A percentile compares a stretch with the other conserved stretches of the same genome.
Evolutionary conservation across 2,113 vertebrate genomes (phyloP).

Genomic region (Monopterus albus): DNA sequence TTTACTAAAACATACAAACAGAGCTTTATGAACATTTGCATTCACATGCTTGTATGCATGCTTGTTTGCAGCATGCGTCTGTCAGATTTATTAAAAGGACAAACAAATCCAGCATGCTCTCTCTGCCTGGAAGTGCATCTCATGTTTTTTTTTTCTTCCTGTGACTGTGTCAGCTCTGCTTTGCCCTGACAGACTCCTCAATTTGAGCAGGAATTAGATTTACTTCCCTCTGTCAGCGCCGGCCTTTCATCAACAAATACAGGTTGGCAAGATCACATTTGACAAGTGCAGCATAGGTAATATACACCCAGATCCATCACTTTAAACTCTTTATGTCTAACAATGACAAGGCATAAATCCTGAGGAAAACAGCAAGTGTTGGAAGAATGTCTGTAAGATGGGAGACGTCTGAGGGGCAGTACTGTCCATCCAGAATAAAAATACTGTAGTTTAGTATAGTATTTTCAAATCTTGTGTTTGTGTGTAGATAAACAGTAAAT

Average conservation of each 20-base stretch:
- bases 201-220: conserved; percentile 69
- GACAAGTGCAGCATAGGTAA: conserved; percentile 63
- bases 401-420: not conserved
- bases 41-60: conserved; percentile 2
- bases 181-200: conserved; percentile 64
- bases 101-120: conserved; percentile 14
- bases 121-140: conserved; percentile 39
- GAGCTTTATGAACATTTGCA: too few species aligned
- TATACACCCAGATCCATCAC: conserved; percentile 48
- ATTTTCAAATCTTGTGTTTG: not conserved
- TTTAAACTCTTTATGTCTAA: conserved; percentile 42
- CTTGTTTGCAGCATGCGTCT: conserved; percentile 12
- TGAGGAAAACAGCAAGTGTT: conserved; percentile 22
- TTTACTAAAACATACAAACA: not conserved
- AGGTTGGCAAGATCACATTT: conserved; percentile 40
- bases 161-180: conserved; percentile 57
- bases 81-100: conserved; percentile 45
- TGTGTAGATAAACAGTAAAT: too few species aligned
- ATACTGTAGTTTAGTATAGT: not conserved
- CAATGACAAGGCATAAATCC: conserved; percentile 46
- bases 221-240: conserved; percentile 50
- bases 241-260: conserved; percentile 64
- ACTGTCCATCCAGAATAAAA: not conserved
- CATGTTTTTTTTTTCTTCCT: conserved; percentile 47
- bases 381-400: conserved; percentile 13